Evolutionary conservation across 2,888 invertebrate species (phyloP).

Genomic region (Cosmia trapezina): DNA sequence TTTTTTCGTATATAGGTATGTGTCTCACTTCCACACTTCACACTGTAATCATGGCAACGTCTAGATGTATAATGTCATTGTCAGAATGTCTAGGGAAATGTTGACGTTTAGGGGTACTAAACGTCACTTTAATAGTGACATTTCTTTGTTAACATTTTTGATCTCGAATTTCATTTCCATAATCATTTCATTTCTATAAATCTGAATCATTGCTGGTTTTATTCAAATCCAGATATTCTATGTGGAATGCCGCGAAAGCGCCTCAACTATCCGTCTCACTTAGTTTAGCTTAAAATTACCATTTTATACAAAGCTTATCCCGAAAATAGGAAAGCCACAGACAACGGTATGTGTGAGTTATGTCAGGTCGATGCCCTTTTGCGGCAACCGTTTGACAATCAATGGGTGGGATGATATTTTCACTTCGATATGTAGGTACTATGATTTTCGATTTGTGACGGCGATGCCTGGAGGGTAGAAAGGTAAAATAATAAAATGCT

Average conservation of each 20-base stretch:
- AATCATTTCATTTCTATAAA: not conserved
- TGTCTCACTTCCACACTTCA: no score
- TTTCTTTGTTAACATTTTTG: no score
- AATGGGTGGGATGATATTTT: not conserved
- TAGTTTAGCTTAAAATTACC: not conserved
- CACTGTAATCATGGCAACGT: no score
- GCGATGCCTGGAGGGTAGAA: not conserved
- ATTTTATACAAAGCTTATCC: constrained; percentile 15
- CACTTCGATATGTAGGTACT: constrained; percentile 2
- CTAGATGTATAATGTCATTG: no score
- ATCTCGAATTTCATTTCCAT: no score
- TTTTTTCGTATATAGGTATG: no score
- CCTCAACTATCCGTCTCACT: not conserved
- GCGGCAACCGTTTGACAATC: not conserved
- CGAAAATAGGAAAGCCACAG: not conserved
- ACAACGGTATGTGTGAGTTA: not conserved
- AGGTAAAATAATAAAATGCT: not conserved
- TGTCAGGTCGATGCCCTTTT: not conserved
- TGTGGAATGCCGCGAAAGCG: not conserved
- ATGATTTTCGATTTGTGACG: constrained; percentile 15
- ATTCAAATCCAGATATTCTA: not conserved
- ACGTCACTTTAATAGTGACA: no score
- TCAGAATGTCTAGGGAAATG: no score
- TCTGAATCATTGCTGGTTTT: not conserved
- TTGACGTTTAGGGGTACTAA: no score